phyloP scores from a whole-genome alignment of 1,140 invertebrate genomes.

The Eumaeus atala region DNA sequence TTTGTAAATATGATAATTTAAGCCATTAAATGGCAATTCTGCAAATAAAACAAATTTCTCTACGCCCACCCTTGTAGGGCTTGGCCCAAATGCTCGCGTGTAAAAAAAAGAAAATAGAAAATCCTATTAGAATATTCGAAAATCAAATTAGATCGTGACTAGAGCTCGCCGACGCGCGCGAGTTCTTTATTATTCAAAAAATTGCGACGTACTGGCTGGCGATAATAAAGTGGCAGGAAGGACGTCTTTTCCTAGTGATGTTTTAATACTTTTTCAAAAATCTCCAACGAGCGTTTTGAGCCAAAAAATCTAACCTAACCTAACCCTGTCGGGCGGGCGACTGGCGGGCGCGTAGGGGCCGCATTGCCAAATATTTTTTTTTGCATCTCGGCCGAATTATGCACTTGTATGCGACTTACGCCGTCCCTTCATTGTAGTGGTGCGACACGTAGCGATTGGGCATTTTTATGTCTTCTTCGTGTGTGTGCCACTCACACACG shows the following conservation, averaged over 20 bases:
- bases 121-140: constrained; percentile 32
- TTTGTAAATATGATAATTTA: constrained; percentile 41
- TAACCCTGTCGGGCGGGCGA: constrained; percentile 71
- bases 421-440: constrained; percentile 71
- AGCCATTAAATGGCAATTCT: constrained; percentile 46
- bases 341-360: constrained; percentile 71
- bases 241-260: constrained; percentile 51
- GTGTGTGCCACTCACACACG: constrained; percentile 61
- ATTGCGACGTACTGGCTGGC: constrained; percentile 53
- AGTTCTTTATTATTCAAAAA: constrained; percentile 60
- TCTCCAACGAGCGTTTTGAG: constrained; percentile 67
- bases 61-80: constrained; percentile 38
- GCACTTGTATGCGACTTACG: constrained; percentile 74
- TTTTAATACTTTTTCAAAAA: constrained; percentile 63
- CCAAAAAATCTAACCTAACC: constrained; percentile 74
- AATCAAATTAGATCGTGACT: constrained; percentile 56
- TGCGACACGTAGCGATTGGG: constrained; percentile 68
- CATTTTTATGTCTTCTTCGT: constrained; percentile 59
- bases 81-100: constrained; percentile 46
- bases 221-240: constrained; percentile 50
- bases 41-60: constrained; percentile 43
- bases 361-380: constrained; percentile 75
- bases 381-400: constrained; percentile 75
- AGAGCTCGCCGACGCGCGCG: constrained; percentile 36
- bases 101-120: constrained; percentile 30